Evolutionary conservation across 1,140 invertebrate species (phyloP), one percentile per base, ranked within the genome.

Genomic region (Trichonephila clavata): DNA sequence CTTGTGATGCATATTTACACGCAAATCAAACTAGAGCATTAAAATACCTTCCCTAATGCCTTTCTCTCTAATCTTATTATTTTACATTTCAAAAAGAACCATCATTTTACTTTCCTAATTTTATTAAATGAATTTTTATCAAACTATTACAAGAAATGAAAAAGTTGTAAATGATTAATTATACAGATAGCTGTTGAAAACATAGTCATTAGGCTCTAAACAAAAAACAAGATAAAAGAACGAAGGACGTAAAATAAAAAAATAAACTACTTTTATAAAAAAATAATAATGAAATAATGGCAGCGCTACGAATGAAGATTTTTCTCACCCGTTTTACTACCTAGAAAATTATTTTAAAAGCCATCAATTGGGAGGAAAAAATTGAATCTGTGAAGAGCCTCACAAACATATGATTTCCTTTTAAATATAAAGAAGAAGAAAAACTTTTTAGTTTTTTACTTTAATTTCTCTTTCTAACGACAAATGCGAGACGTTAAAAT

Each of bases 391-490:
- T n/a, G 14, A 32, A 77, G 16, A 77, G 3, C 16, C 27, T 32
- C 43, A 24, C 39, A 83, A 50, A 83, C n/a, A 8, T 16, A 43
- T n/a, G 50, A 83, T 83, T 83, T 83, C 14, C 16, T 83, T 83
- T 83, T 83, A 27, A 83, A 83, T 20, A 27, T n/a, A 59, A n/a
- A n/a, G 27, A 83, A 57, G 27, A 3, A 57, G 21, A 57, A 43
- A 43, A 57, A 43, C 18, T 39, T 5, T 13, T 5, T 50, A 0
- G 7, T 57, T 20, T 83, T 50, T 59, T 24, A 57, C 59, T 83
- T 43, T 83, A 57, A 57, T 83, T 83, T 59, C 61, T 39, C 4
- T 39, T 63, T 18, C 24, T 18, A 86, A 59, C 83, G 84, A 86
- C 59, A 63, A 86, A 63, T 32, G 60, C 14, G 60, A 60, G 16